Conservation (phyloP, 2,797 vertebrate species). For the Jordanella pulchra region DNA sequence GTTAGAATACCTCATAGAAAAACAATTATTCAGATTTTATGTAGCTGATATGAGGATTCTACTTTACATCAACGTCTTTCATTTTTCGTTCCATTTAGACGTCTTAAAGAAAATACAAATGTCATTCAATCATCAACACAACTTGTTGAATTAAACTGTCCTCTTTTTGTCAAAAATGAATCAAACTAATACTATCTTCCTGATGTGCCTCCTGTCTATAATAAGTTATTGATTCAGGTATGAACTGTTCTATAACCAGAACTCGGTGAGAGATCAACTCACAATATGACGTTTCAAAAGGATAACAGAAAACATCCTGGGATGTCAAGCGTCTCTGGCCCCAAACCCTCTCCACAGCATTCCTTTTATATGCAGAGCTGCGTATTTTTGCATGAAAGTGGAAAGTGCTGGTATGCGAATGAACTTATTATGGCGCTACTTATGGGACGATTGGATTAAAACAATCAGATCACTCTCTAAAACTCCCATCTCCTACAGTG, state of each 20-base stretch:
- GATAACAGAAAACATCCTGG: slow-evolving; percentile 53
- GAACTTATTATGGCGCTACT: slow-evolving; percentile 55
- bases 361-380: slow-evolving; percentile 72
- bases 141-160: not conserved
- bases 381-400: slow-evolving; percentile 65
- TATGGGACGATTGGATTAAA: slow-evolving; percentile 56
- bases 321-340: slow-evolving; percentile 49
- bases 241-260: not conserved
- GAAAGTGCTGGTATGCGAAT: slow-evolving; percentile 71
- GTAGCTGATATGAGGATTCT: not conserved
- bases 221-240: not conserved
- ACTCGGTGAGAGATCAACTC: slow-evolving; percentile 4
- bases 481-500: slow-evolving; percentile 38
- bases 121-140: too few relatives aligned
- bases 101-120: not conserved
- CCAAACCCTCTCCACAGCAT: slow-evolving; percentile 66
- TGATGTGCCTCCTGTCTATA: not conserved
- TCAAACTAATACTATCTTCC: not conserved
- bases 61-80: not conserved
- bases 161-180: not conserved
- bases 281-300: slow-evolving; percentile 33
- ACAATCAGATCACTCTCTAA: slow-evolving; percentile 53
- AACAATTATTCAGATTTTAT: not conserved
- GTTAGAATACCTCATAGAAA: not conserved
- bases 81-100: not conserved